phyloP scores from a whole-genome alignment of 2,888 invertebrate genomes.

The Stomorhina lunata region DNA sequence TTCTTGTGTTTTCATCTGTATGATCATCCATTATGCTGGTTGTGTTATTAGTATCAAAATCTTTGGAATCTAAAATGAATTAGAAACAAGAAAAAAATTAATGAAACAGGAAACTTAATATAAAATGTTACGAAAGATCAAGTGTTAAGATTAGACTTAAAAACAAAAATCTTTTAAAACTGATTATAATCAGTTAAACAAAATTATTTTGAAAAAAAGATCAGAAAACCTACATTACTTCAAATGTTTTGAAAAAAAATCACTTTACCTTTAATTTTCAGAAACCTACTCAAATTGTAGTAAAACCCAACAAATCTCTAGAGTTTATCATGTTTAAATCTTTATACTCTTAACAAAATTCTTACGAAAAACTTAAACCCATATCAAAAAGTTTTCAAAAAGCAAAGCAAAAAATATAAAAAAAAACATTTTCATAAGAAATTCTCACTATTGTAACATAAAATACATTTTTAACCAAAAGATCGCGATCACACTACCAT shows the following conservation, averaged over 20 bases:
- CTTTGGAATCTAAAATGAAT: slow-evolving; percentile 77
- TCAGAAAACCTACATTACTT: slow-evolving; percentile 41
- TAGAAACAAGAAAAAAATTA: slow-evolving; percentile 10
- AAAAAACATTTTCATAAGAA: slow-evolving; percentile 57
- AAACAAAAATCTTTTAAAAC: slow-evolving; percentile 34
- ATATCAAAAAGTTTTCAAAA: slow-evolving; percentile 67
- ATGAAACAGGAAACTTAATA: slow-evolving; percentile 47
- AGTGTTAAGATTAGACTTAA: slow-evolving; percentile 14
- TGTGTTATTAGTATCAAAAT: slow-evolving; percentile 75
- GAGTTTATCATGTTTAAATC: slow-evolving; percentile 57
- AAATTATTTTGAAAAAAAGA: neutral
- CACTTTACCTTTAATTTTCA: neutral
- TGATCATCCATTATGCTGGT: slow-evolving; percentile 68
- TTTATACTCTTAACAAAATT: slow-evolving; percentile 65
- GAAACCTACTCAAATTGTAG: slow-evolving; percentile 59
- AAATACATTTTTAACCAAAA: slow-evolving; percentile 41
- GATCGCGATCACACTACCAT: no score
- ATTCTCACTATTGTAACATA: slow-evolving; percentile 63
- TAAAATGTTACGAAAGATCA: slow-evolving; percentile 20
- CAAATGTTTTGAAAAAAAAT: slow-evolving; percentile 25
- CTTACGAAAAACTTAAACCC: slow-evolving; percentile 68
- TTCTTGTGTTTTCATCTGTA: slow-evolving; percentile 46
- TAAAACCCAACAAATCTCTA: slow-evolving; percentile 56
- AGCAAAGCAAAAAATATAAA: slow-evolving; percentile 16
- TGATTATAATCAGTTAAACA: slow-evolving; percentile 24